Evolutionary conservation across 2,888 invertebrate species (phyloP).

Genomic region (Quadriops clusia): DNA sequence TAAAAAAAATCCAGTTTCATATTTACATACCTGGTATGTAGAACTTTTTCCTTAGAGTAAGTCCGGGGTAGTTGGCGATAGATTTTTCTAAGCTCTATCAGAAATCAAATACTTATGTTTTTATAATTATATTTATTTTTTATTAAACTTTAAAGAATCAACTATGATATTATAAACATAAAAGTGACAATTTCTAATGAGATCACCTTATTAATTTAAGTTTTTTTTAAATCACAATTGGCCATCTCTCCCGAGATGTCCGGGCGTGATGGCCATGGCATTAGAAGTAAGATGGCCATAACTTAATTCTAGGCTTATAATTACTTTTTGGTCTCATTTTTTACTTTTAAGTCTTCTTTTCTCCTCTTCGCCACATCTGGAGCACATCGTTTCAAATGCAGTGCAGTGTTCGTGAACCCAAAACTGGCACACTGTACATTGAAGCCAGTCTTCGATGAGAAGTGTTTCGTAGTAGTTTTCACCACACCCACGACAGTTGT

Average conservation of each 20-base stretch:
- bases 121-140: too few relatives aligned
- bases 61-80: neutral
- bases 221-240: too few relatives aligned
- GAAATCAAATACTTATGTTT: neutral
- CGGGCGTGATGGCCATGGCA: neutral
- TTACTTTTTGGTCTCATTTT: neutral
- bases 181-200: neutral
- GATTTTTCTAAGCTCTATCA: conserved; percentile 1
- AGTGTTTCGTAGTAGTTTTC: conserved; percentile 2
- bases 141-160: neutral
- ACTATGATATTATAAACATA: neutral
- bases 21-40: neutral
- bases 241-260: conserved; percentile 2
- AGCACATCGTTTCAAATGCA: neutral
- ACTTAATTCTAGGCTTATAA: neutral
- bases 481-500: conserved; percentile 1
- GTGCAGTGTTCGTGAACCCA: conserved; percentile 1
- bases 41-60: conserved; percentile 3
- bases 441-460: neutral
- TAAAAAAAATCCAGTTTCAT: too few relatives aligned
- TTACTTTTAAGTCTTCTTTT: neutral
- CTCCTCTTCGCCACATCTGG: neutral
- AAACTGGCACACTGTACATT: neutral
- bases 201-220: too few relatives aligned
- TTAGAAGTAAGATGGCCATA: conserved; percentile 2